A percentile compares a stretch with the other conserved stretches of the same genome.
Evolutionary conservation across 2,888 invertebrate genomes (phyloP).

Genomic region (Adelphocoris suturalis): DNA sequence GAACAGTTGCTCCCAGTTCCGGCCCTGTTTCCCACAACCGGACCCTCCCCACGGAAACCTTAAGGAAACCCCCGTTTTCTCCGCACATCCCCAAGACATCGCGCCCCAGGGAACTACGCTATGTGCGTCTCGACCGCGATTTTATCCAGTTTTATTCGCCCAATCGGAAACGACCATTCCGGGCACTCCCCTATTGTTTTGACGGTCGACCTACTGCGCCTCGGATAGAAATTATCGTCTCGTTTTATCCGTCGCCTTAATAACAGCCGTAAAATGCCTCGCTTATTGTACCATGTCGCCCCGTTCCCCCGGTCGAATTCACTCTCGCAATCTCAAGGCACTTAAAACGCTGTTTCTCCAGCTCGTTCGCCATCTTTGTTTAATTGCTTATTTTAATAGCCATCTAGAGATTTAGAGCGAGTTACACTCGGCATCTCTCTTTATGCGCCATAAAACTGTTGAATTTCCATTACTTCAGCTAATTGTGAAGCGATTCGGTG

Average conservation of each 20-base stretch:
- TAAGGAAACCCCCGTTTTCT: slow-evolving; percentile 1
- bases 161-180: not conserved
- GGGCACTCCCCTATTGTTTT: not conserved
- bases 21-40: not conserved
- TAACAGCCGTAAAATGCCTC: not conserved
- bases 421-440: not conserved
- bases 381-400: not conserved
- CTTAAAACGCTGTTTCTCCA: not conserved
- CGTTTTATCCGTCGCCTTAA: not conserved
- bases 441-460: not conserved
- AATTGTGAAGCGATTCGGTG: not conserved
- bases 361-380: not conserved
- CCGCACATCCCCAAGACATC: not conserved
- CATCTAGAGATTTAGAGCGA: not conserved
- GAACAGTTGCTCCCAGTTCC: slow-evolving; percentile 26
- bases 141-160: slow-evolving; percentile 10
- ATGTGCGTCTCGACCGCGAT: not conserved
- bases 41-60: slow-evolving; percentile 19
- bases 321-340: not conserved
- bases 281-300: slow-evolving; percentile 6
- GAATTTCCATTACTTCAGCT: not conserved
- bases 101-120: slow-evolving; percentile 9
- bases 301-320: not conserved
- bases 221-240: slow-evolving; percentile 6
- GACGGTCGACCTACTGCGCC: slow-evolving; percentile 36